These are phyloP conservation scores for Anguilla megastoma DNA, from an alignment of 2,797 vertebrate genomes.

Conservation along the genomic window DNA sequence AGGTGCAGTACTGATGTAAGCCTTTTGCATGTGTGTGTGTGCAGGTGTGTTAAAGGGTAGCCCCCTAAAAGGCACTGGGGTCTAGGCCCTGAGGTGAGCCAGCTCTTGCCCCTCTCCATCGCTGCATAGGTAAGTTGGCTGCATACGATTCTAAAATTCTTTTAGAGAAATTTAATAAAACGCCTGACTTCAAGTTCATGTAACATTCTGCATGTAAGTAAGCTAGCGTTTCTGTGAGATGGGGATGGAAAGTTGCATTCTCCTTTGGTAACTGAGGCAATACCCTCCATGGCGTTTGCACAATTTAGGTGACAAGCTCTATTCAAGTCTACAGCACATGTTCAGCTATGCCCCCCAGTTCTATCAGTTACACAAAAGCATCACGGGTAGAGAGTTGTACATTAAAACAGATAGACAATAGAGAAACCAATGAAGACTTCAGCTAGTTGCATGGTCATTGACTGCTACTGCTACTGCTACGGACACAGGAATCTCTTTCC, in stretches of 20 bases:
- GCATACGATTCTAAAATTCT: background rate
- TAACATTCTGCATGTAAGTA: background rate
- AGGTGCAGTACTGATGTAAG: background rate
- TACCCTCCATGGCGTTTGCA: background rate
- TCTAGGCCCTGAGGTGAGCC: background rate
- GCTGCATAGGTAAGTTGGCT: slow-evolving; percentile 57
- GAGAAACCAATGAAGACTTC: background rate
- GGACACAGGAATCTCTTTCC: background rate
- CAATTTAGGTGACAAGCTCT: background rate
- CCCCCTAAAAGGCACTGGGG: background rate
- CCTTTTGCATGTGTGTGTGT: background rate
- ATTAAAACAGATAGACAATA: no score
- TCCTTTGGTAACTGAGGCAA: background rate
- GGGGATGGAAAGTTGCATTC: background rate
- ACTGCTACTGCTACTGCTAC: background rate
- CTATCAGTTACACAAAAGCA: background rate
- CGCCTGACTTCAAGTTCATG: background rate
- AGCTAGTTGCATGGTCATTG: background rate
- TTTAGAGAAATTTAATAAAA: background rate
- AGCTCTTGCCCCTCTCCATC: slow-evolving; percentile 32
- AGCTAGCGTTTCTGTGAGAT: background rate
- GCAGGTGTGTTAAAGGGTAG: background rate
- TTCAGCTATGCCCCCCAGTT: background rate
- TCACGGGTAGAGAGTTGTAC: background rate
- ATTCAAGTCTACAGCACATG: background rate